Evolutionary conservation across 2,797 vertebrate species (phyloP), one percentile per base, ranked within the genome.

Genomic region (Lepilemur ruficaudatus): DNA sequence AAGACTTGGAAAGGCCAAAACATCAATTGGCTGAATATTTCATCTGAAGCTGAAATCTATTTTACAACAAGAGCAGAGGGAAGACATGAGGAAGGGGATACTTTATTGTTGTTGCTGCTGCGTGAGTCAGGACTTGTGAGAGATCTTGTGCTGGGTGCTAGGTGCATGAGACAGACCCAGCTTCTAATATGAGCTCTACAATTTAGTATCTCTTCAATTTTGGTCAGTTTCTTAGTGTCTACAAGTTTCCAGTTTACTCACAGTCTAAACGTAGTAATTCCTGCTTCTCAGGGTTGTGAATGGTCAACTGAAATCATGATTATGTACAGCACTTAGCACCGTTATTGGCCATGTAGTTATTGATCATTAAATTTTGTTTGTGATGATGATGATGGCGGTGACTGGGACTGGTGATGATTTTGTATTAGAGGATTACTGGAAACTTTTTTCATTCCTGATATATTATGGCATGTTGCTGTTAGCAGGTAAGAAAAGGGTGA

Each of bases 1-100:
- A 89, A 86, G 61, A 41, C 11, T 17, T 61, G 25, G 25, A 91
- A 85, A 88, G n/a, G 89, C 18, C 41, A 94, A 88, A 55, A 55
- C 14, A 35, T 89, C 46, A 95, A 80, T 35, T 91, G 59, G 4
- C 57, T 88, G 38, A 61, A n/a, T 52, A 93, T 75, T 96, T 88
- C 11, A 86, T 63, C 30, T 86, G 50, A 89, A 57, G 41, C 38
- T 79, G 4, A 17, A 87, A 78, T 78, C 28, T 48, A 46, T 84
- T 85, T 59, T 65, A 94, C 17, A 95, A 32, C 63, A 69, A 85
- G 23, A 82, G 25, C 22, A 79, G 57, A 76, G 65, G 2, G 13
- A 86, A 61, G 28, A 94, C 35, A 57, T 20, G 5, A 28, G 8
- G 9, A 63, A 94, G 15, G 6, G 5, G 30, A 48, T 14, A 82